Conservation (phyloP, 2,113 vertebrate genomes). For the Takifugu flavidus region DNA sequence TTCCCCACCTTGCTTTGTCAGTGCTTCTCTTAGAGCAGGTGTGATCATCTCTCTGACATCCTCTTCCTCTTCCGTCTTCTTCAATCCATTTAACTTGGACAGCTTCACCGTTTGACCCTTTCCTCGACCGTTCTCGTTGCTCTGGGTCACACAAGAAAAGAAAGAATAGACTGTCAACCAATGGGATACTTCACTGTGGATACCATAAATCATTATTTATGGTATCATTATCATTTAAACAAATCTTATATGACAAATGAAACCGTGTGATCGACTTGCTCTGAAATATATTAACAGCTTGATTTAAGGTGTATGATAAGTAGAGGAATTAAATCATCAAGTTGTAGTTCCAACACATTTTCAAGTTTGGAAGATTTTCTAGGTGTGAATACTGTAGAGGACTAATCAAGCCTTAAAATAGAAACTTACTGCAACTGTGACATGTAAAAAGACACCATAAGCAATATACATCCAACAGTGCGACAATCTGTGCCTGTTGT, state of each 20-base stretch:
- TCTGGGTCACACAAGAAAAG: conserved; percentile 64
- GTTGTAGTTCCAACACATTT: no score
- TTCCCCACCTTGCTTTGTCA: conserved; percentile 89
- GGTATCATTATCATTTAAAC: no score
- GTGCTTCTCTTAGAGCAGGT: conserved; percentile 80
- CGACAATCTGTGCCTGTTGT: conserved; percentile 45
- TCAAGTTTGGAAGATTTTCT: no score
- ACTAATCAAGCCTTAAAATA: neutral
- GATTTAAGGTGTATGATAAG: no score
- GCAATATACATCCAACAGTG: conserved; percentile 30
- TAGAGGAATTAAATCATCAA: no score
- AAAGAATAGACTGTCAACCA: conserved; percentile 14
- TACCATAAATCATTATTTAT: no score
- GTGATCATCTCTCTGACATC: conserved; percentile 91
- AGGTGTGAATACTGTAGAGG: no score
- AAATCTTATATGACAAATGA: no score
- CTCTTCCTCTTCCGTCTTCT: conserved; percentile 58
- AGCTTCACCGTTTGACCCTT: conserved; percentile 48
- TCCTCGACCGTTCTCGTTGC: conserved; percentile 51
- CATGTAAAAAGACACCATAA: conserved; percentile 17
- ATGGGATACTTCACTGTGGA: no score
- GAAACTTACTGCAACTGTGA: conserved; percentile 11
- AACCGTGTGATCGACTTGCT: no score
- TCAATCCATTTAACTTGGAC: conserved; percentile 46
- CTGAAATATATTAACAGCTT: no score